Evolutionary conservation across 1,140 invertebrate genomes (phyloP), one percentile per base, ranked within the genome.

Genomic region (Gryllus bimaculatus): DNA sequence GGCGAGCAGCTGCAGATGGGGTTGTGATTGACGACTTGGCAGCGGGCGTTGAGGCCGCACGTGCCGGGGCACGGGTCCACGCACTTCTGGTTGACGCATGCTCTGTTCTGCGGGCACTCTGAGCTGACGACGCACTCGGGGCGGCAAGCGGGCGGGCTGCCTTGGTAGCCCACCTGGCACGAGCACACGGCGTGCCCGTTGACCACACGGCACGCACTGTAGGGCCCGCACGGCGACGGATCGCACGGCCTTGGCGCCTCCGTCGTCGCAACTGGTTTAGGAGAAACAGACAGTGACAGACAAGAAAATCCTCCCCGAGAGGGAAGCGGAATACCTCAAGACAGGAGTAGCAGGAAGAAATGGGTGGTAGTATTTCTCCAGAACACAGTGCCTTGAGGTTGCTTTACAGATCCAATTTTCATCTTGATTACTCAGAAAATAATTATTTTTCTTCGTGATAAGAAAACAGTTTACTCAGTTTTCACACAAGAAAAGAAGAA

Each of bases 211-310:
- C 93, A 95, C 82, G 91, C 85, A 49, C 92, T 90, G 82, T 95
- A 93, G 0, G 91, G 88, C 8, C 93, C 94, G 83, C 94, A 95
- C 3, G 93, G 93, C 12, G 91, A 91, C 4, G 93, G 92, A 73
- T 89, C 85, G 83, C 94, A 95, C 0, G 92, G 92, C 82, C 92
- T 88, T 77, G 73, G 73, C 75, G 79, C 78, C n/a, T 74, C 85
- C n/a, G 47, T 54, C 6, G 77, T 76, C 77, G 48, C 48, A 80
- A 66, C 47, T 47, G n/a, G 39, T 13, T 49, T 77, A 73, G 73
- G 77, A 80, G 49, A 66, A 49, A 76, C 10, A 79, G 54, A 80
- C 39, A 76, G 76, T 73, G 39, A 54, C 49, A 80, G 8, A 47
- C 48, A 80, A 54, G 76, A 66, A 66, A 66, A 13, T 18, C 10